Evolutionary conservation across 2,888 invertebrate genomes (phyloP), one percentile per base, ranked within the genome.

Genomic region (Diaphora mendica): DNA sequence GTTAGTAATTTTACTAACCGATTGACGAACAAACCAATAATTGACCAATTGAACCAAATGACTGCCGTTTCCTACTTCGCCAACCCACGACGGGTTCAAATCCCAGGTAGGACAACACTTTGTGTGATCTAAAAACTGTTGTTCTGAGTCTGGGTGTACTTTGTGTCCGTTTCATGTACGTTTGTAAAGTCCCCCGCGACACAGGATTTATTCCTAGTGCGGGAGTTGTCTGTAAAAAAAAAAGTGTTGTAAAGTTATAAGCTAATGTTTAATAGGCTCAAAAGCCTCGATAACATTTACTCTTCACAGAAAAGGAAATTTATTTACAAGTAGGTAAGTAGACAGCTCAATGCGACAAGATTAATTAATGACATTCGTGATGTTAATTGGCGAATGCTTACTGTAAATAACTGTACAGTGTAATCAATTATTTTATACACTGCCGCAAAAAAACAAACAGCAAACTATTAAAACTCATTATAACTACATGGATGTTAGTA

Each of bases 321-420:
- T 62, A 62, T 30, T 30, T 7, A 30, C 30, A 17, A 30, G 30
- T 62, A 30, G 62, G 62, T 62, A 17, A 62, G 62, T 62, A 62
- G 62, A 30, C 62, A 62, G 13, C 62, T 30, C 17, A 62, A 62
- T 62, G 30, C 62, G 59, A 62, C 62, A 30, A 30, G 2, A 62
- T 59, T 26, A n/a, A n/a, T n/a, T 59, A 59, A 59, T 59, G 4
- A 59, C 62, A 62, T 62, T 62, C 62, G 62, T 62, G 62, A 30
- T 17, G 30, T 30, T 62, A 62, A 62, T 62, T 62, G 15, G 65
- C 4, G 26, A 66, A 39, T 5, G 15, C 2, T 55, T 26, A 17
- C 30, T 5, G 62, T 26, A 26, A 11, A 66, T 42, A 66, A 66
- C 65, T 66, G 65, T 66, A 66, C n/a, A 66, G 42, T 66, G n/a